Evolutionary conservation across 1,140 invertebrate genomes (phyloP).

Genomic region (Oedothorax gibbosus): DNA sequence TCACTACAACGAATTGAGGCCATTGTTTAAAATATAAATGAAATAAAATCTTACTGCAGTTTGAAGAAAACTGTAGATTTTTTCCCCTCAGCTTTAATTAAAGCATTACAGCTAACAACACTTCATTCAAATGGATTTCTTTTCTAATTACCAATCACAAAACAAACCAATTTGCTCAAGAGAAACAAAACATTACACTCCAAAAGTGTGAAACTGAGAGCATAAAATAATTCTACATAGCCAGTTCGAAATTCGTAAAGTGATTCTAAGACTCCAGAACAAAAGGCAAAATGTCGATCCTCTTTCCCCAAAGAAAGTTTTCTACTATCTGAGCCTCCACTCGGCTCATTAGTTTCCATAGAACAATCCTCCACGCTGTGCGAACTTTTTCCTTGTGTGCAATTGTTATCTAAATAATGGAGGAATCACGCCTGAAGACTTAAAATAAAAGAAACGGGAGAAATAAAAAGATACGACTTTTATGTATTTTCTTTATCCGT

Average conservation of each 20-base stretch:
- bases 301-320: conserved; percentile 16
- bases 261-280: background rate
- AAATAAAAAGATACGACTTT: background rate
- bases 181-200: background rate
- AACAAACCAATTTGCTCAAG: background rate
- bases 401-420: conserved; percentile 29
- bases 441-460: background rate
- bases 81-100: too few species aligned
- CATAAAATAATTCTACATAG: background rate
- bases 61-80: too few species aligned
- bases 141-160: background rate
- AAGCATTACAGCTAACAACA: too few species aligned
- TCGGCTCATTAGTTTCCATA: conserved; percentile 8
- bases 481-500: background rate
- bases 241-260: background rate
- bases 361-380: background rate
- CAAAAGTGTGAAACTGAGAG: background rate
- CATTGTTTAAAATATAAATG: too few species aligned
- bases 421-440: background rate
- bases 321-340: background rate
- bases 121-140: background rate
- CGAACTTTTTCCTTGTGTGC: conserved; percentile 12
- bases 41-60: too few species aligned
- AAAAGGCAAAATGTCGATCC: background rate
- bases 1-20: too few species aligned